Conservation (phyloP, 2,113 vertebrate species). For the Cairina moschata region DNA sequence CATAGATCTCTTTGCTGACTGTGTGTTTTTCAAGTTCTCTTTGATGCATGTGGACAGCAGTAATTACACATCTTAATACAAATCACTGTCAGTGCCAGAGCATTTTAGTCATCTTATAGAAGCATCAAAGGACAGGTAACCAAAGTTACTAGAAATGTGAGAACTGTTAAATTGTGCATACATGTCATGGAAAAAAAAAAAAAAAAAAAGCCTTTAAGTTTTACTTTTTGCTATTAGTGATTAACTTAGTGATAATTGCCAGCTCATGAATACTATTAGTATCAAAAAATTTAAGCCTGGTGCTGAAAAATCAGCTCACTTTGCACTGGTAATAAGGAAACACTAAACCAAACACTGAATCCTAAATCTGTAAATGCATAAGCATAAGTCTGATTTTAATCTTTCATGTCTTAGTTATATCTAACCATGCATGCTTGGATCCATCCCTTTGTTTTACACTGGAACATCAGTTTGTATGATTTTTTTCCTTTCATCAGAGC, state of each 20-base stretch:
- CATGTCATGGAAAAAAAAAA: not conserved
- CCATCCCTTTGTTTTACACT: constrained; percentile 6
- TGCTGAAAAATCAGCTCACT: constrained; percentile 25
- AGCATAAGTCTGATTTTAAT: constrained; percentile 8
- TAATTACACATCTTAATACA: not conserved
- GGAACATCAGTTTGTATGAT: constrained; percentile 1
- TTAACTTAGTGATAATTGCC: constrained; percentile 52
- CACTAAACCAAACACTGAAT: constrained; percentile 52
- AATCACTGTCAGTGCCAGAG: not conserved
- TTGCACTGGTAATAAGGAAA: constrained; percentile 26
- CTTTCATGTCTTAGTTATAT: not conserved
- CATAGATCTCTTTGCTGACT: not conserved
- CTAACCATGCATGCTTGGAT: constrained; percentile 1
- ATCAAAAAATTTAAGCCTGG: constrained; percentile 19
- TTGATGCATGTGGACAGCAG: not conserved
- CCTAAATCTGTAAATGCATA: constrained; percentile 74
- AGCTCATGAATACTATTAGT: constrained; percentile 67
- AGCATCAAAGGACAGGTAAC: not conserved
- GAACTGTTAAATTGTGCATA: constrained; percentile 8
- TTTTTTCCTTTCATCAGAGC: not conserved
- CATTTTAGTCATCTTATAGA: not conserved
- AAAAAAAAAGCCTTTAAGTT: not conserved
- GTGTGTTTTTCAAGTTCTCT: not conserved
- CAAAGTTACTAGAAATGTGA: not conserved
- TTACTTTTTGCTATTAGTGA: not conserved